These are phyloP conservation scores for Sinotaia quadrata DNA, from an alignment of 2,888 invertebrate species.

Conservation along the genomic window DNA sequence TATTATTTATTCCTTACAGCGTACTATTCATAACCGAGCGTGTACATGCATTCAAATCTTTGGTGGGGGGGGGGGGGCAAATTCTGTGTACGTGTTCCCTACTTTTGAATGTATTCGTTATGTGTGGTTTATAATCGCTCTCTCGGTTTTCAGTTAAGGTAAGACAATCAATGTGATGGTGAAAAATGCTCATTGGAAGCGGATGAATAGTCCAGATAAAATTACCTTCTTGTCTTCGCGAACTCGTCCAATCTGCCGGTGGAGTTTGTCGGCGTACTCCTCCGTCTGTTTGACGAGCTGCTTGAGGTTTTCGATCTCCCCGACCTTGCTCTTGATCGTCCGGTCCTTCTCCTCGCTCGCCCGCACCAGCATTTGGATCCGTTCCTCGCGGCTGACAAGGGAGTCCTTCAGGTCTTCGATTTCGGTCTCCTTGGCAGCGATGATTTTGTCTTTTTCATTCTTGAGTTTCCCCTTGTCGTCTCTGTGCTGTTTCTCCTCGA, in stretches of 20 bases:
- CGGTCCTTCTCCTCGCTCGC: conserved; percentile 46
- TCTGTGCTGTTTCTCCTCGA: conserved; percentile 52
- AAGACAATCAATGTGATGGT: no score
- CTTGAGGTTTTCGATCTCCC: conserved; percentile 53
- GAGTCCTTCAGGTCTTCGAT: conserved; percentile 54
- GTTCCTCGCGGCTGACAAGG: conserved; percentile 46
- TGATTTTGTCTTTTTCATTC: conserved; percentile 46
- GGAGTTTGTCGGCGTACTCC: conserved; percentile 52
- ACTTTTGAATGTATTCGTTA: no score
- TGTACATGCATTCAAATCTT: no score
- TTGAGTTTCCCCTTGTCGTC: conserved; percentile 46
- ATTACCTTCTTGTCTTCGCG: conserved; percentile 42
- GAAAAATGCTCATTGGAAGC: no score
- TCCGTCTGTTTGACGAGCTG: conserved; percentile 54
- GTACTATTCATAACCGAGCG: no score
- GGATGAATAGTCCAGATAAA: no score
- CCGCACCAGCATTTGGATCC: conserved; percentile 41
- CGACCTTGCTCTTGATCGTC: conserved; percentile 48
- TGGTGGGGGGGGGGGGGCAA: no score
- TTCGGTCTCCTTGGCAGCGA: conserved; percentile 48
- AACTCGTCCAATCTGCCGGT: conserved; percentile 47
- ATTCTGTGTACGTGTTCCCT: no score
- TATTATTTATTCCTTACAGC: no score
- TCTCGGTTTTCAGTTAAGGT: no score
- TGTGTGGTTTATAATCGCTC: no score